phyloP scores from a whole-genome alignment of 2,888 invertebrate genomes.

The Ypsolopha scabrella region DNA sequence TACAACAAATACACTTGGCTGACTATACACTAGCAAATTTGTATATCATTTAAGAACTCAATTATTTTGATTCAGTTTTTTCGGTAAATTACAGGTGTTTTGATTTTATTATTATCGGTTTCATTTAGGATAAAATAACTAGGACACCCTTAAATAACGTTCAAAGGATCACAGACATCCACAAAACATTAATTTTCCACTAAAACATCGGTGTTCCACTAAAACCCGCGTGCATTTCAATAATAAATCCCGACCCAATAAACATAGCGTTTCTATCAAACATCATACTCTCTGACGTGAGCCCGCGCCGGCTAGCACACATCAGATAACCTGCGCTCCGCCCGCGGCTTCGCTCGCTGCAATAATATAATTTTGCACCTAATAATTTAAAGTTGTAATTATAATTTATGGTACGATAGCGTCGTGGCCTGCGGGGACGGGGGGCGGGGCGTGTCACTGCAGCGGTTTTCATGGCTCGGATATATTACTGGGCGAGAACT shows the following conservation, averaged over 20 bases:
- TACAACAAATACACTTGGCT: no score
- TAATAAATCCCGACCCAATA: conserved; percentile 18
- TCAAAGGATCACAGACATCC: neutral
- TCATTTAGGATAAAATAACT: no score
- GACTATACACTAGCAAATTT: no score
- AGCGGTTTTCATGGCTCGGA: neutral
- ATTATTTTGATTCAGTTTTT: no score
- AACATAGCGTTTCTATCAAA: conserved; percentile 34
- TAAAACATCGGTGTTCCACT: neutral
- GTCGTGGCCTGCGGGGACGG: conserved; percentile 5
- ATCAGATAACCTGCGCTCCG: conserved; percentile 37
- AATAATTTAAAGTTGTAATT: conserved; percentile 59
- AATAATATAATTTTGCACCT: conserved; percentile 53
- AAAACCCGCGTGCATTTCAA: neutral
- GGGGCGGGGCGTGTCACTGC: conserved; percentile 18
- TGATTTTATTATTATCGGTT: no score
- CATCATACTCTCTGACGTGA: conserved; percentile 30
- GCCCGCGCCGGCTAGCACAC: conserved; percentile 25
- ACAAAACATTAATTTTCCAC: neutral
- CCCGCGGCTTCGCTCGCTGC: conserved; percentile 24
- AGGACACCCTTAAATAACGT: neutral
- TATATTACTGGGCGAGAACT: neutral
- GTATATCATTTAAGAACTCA: no score
- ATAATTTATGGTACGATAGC: conserved; percentile 25
- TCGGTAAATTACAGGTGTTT: no score